Conservation (phyloP, 2,113 vertebrate genomes). For the Epinephelus fuscoguttatus region DNA sequence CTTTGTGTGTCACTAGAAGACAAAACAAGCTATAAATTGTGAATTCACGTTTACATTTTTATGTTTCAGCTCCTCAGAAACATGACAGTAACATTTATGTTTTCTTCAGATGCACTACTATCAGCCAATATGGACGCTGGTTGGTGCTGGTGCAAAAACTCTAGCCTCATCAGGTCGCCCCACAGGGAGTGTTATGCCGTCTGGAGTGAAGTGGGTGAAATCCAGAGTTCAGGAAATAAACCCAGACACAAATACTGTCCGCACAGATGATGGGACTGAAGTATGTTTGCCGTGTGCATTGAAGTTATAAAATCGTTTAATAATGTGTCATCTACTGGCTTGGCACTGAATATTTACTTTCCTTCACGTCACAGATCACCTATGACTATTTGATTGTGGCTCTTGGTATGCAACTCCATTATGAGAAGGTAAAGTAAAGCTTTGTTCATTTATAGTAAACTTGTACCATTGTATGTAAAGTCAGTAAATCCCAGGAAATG, state of each 20-base stretch:
- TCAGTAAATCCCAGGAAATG: background rate
- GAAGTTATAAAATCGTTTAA: background rate
- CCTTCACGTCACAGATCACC: conserved; percentile 85
- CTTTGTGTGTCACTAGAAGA: background rate
- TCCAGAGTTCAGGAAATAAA: conserved; percentile 89
- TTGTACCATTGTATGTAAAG: background rate
- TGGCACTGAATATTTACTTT: background rate
- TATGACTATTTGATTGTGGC: conserved; percentile 97
- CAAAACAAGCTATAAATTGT: background rate
- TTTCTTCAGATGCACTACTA: conserved; percentile 89
- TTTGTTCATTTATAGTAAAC: conserved; percentile 9
- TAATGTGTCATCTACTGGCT: background rate
- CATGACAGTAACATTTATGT: background rate
- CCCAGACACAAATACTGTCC: conserved; percentile 90
- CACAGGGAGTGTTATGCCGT: conserved; percentile 88
- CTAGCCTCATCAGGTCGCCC: conserved; percentile 85
- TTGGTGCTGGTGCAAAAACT: conserved; percentile 93
- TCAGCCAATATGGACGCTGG: conserved; percentile 97
- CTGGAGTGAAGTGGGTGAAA: conserved; percentile 93
- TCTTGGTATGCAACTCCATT: conserved; percentile 94
- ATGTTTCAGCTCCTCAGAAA: background rate
- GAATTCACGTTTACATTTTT: background rate
- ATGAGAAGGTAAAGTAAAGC: conserved; percentile 88
- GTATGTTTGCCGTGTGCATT: conserved; percentile 75
- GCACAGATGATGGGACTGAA: conserved; percentile 86